phyloP scores from a whole-genome alignment of 2,888 invertebrate species.

The Eubasilissa splendida region DNA sequence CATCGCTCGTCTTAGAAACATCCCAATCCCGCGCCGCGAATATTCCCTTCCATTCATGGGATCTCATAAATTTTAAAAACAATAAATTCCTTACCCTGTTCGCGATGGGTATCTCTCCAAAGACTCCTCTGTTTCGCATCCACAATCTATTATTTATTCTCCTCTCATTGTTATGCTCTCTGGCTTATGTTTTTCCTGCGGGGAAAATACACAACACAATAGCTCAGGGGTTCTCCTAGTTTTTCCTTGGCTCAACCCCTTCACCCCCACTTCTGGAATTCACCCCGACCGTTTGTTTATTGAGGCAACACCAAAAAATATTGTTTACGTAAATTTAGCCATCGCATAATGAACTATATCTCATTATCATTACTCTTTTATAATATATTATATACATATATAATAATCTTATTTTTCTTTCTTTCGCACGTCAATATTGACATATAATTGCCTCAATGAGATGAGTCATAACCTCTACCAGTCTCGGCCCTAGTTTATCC shows the following conservation, averaged over 20 bases:
- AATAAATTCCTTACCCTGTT: conserved; percentile 54
- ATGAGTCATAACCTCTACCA: no score
- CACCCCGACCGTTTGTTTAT: no score
- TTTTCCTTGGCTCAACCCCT: conserved; percentile 26
- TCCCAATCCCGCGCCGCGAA: conserved; percentile 1
- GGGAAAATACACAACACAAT: conserved; percentile 46
- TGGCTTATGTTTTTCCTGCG: conserved; percentile 41
- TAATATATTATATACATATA: no score
- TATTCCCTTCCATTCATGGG: conserved; percentile 49
- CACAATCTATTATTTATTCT: conserved; percentile 54
- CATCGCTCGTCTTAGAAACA: conserved; percentile 13
- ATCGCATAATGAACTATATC: neutral
- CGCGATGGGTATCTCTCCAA: conserved; percentile 52
- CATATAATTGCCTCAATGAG: no score
- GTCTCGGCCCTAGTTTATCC: no score
- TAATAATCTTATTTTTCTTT: no score
- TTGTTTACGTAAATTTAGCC: neutral
- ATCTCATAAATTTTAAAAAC: conserved; percentile 55
- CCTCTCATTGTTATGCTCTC: conserved; percentile 53
- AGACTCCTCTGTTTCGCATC: conserved; percentile 48
- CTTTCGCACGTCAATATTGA: no score
- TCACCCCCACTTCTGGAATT: neutral
- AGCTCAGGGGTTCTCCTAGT: conserved; percentile 26
- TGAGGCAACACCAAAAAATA: no score
- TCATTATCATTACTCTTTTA: no score